Base-by-base conservation (phyloP, 2,113 vertebrate species). In the Heterotilapia buettikoferi region DNA sequence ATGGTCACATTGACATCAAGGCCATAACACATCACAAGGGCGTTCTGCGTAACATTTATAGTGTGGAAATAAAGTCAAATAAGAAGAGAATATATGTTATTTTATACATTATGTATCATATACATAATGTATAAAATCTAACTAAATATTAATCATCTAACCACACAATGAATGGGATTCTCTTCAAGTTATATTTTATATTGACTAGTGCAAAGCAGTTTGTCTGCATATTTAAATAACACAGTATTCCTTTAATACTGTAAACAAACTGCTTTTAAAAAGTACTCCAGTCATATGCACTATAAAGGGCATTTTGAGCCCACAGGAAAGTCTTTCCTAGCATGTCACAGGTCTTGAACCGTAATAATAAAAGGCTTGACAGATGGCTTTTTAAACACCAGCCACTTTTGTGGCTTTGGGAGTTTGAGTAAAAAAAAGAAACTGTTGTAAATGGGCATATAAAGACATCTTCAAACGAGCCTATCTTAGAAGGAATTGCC, bases 11-110 rank as follows among this genome's bases (percentile, higher is more conserved):
- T 24, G 53, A 89, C 82, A 84, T 43, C 76, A 86, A 18, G 12
- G n/a, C 90, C 89, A 88, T 63, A 84, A 84, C 84, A 93, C 84
- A 89, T 82, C 78, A 92, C 89, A 88, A 86, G 83, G 76, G 90
- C 71, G 83, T 50, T 71, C 45, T 50, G 18, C 78, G 79, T 40
- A 76, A 82, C 13, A 19, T 84, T 47, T 68, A 18, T 10, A 56
- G 12, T 21, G 73, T n/a, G 45, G 31, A 29, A 56, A 83, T 24
- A 80, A 84, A 56, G 59, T 57, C 13, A 71, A 43, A 24, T 71
- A 43, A 57, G 45, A 26, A 80, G 16, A 79, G 19, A 59, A 18
- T 59, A 29, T 59, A 31, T 59, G 5, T 59, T 59, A 59, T 31
- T 59, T 31, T 59, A 59, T 59, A 31, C 14, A 9, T 59, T 31